These are phyloP conservation scores for Clostera curtula DNA, from an alignment of 2,888 invertebrate genomes.

Conservation along the genomic window DNA sequence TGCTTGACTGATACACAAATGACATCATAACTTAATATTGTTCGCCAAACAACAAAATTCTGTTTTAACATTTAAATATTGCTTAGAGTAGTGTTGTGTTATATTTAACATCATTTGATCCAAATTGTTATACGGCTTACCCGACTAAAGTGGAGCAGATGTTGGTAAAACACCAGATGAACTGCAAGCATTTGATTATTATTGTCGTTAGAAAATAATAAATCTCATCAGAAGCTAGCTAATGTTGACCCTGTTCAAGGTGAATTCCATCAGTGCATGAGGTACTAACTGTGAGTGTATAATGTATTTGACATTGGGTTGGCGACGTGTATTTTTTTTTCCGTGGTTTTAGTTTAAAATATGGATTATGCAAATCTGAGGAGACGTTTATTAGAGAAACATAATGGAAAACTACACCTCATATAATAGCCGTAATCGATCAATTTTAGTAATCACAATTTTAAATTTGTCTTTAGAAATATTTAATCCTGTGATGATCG, in stretches of 20 bases:
- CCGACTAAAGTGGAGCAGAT: too few species aligned
- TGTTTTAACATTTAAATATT: slow-evolving; percentile 23
- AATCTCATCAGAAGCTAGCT: slow-evolving; percentile 34
- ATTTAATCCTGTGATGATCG: too few species aligned
- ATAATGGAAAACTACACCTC: too few species aligned
- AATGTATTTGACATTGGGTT: slow-evolving; percentile 30
- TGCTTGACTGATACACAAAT: slow-evolving; percentile 51
- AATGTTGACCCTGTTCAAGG: slow-evolving; percentile 58
- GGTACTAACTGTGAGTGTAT: slow-evolving; percentile 22
- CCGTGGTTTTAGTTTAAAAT: too few species aligned
- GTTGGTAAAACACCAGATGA: too few species aligned
- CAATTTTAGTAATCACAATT: too few species aligned
- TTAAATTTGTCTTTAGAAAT: too few species aligned
- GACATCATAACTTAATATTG: slow-evolving; percentile 54
- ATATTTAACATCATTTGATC: too few species aligned
- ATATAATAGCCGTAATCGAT: too few species aligned
- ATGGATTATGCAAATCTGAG: background rate
- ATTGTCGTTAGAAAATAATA: slow-evolving; percentile 6
- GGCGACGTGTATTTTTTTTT: slow-evolving; percentile 13
- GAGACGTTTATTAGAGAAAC: background rate
- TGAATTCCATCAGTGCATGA: slow-evolving; percentile 35
- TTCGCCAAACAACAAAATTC: slow-evolving; percentile 27
- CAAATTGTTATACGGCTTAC: too few species aligned
- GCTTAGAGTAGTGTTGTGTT: too few species aligned
- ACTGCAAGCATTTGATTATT: too few species aligned